These are phyloP conservation scores for Sorex fumeus DNA, from an alignment of 2,113 vertebrate species.

Conservation along the genomic window DNA sequence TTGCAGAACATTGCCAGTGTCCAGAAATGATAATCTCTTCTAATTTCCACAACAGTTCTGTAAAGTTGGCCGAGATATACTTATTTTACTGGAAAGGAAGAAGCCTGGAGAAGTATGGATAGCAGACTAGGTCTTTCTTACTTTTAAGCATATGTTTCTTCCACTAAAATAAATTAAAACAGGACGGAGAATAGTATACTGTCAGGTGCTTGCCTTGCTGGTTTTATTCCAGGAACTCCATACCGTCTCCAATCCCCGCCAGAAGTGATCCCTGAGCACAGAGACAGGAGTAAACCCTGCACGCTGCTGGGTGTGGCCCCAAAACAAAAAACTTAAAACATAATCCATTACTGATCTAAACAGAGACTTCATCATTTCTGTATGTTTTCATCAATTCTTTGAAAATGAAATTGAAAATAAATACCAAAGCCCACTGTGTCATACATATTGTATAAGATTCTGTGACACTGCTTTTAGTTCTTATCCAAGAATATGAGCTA, in stretches of 20 bases:
- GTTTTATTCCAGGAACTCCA: no score
- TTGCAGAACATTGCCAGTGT: accelerated
- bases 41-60: neutral
- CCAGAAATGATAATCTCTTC: neutral
- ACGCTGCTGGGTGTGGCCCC: no score
- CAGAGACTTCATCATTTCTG: neutral
- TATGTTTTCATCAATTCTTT: neutral
- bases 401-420: conserved; percentile 20
- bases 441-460: neutral
- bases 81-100: neutral
- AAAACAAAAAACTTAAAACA: neutral
- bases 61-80: neutral
- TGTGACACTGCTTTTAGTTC: neutral
- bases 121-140: neutral
- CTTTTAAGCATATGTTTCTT: neutral
- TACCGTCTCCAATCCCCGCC: no score
- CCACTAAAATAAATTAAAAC: neutral
- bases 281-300: no score
- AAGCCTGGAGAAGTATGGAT: neutral
- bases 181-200: no score
- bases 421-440: neutral
- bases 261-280: no score
- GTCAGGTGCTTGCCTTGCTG: no score
- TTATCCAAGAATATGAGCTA: neutral
- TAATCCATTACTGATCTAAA: neutral